Evolutionary conservation across 1,140 invertebrate species (phyloP).

Genomic region (Andrena cerasifolii): DNA sequence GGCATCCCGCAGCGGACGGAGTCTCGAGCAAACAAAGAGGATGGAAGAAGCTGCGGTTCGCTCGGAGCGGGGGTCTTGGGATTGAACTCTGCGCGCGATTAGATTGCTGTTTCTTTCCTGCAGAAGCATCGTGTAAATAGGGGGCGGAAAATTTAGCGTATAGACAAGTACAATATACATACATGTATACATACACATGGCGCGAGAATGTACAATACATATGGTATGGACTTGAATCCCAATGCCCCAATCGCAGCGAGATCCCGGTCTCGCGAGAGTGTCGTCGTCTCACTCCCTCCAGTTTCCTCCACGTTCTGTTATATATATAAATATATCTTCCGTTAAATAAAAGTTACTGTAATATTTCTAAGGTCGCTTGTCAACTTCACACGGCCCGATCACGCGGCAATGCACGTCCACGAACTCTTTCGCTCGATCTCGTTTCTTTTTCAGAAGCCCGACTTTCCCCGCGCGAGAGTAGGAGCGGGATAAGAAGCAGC

Average conservation of each 20-base stretch:
- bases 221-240: conserved; percentile 40
- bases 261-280: conserved; percentile 44
- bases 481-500: too few species aligned
- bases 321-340: conserved; percentile 60
- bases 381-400: conserved; percentile 11
- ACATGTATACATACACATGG: background rate
- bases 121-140: conserved; percentile 39
- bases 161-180: background rate
- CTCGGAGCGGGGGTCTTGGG: conserved; percentile 12
- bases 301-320: conserved; percentile 67
- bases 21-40: background rate
- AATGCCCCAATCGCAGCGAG: conserved; percentile 34
- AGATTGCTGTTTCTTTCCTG: conserved; percentile 20
- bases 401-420: too few species aligned
- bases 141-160: conserved; percentile 5
- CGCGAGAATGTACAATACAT: too few species aligned
- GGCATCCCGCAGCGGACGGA: background rate
- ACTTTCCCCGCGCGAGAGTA: too few species aligned
- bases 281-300: conserved; percentile 50
- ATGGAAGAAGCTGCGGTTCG: conserved; percentile 15
- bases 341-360: conserved; percentile 75
- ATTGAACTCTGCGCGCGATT: conserved; percentile 20
- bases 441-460: too few species aligned
- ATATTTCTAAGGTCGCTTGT: conserved; percentile 64
- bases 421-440: too few species aligned